phyloP scores from a whole-genome alignment of 2,888 invertebrate genomes.

The Microdon myrmicae region DNA sequence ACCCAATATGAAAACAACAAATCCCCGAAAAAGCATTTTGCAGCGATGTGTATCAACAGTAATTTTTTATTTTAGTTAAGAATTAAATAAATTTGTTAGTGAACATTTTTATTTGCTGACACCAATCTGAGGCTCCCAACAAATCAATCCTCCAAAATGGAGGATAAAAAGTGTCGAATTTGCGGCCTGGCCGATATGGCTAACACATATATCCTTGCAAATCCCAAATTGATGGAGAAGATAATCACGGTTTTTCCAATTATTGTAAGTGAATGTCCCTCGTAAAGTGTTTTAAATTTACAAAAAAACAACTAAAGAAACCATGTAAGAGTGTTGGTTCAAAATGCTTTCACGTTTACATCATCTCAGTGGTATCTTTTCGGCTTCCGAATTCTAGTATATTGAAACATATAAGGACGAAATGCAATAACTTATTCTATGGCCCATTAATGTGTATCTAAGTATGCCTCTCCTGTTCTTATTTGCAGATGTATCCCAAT shows the following conservation, averaged over 20 bases:
- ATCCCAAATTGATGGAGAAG: conserved; percentile 54
- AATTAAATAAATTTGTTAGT: conserved; percentile 7
- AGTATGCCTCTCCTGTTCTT: no score
- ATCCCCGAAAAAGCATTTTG: no score
- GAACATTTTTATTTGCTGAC: no score
- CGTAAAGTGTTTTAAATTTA: neutral
- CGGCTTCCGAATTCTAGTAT: no score
- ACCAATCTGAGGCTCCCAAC: neutral
- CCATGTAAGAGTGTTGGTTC: no score
- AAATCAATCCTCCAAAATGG: conserved; percentile 19
- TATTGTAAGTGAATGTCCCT: conserved; percentile 52
- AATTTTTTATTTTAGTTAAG: neutral
- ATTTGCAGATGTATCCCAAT: conserved; percentile 57
- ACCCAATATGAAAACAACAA: conserved; percentile 49
- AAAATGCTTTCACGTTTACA: no score
- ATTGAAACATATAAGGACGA: no score
- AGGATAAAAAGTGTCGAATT: conserved; percentile 59
- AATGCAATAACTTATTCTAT: no score
- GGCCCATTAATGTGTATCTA: no score
- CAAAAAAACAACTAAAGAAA: no score
- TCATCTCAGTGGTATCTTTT: no score
- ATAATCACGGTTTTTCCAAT: conserved; percentile 59
- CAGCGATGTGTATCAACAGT: no score
- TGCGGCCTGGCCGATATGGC: conserved; percentile 57
- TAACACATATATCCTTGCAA: conserved; percentile 56